Evolutionary conservation across 2,888 invertebrate genomes (phyloP), one percentile per base, ranked within the genome.

Genomic region (Aspidiotus rigidus): DNA sequence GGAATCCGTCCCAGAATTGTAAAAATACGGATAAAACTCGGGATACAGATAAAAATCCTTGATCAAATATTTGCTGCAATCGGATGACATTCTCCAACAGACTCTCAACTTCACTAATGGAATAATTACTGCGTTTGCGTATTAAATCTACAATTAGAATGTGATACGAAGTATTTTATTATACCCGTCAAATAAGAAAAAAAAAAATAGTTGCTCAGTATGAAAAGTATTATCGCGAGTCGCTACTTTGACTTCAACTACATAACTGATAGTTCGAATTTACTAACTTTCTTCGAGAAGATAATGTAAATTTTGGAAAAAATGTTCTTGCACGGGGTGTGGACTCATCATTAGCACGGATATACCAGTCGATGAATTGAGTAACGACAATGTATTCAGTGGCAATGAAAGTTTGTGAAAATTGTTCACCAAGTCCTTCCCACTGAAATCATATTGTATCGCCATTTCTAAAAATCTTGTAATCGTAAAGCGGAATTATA

Each of bases 221-320:
- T 28, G 28, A 28, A 28, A 28, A 28, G 2, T 28, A 28, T 5
- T 28, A 28, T 28, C 5, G 28, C 28, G 28, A 28, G 28, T 28
- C 5, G 28, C 28, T 28, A 28, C 28, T 28, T 28, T 5, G 28
- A 28, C 5, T 28, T 28, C 28, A 28, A 28, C 28, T 5, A 28
- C 28, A 28, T 28, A 28, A 3, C 28, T 28, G 28, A 28, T 28
- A 28, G 28, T 28, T 28, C 2, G 5, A 28, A 28, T 28, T 28
- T 28, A 53, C 53, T 53, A 53, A 56, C 56, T 56, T 56, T 56
- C n/a, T 56, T 56, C 56, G 10, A 56, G 56, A n/a, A 56, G n/a
- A 15, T 13, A 10, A 16, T 17, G 16, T 15, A 56, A 16, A 56
- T 56, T 56, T 2, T 9, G 10, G 13, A 56, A 16, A 56, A 56